A percentile compares a stretch with the other conserved stretches of the same genome.
phyloP scores from a whole-genome alignment of 2,113 vertebrate species.

The Onychorhynchus coronatus region DNA sequence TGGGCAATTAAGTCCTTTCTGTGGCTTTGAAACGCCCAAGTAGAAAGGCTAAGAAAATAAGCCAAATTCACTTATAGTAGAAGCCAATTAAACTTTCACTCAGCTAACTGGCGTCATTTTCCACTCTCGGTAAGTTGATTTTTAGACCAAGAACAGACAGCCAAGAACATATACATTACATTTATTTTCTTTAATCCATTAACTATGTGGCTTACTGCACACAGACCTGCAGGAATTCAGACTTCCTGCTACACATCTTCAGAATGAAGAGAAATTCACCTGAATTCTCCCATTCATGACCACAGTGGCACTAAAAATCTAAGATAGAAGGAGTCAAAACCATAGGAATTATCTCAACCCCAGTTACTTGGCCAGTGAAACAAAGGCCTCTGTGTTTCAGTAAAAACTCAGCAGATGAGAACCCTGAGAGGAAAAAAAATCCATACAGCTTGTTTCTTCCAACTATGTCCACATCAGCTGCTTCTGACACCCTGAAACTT shows the following conservation, averaged over 20 bases:
- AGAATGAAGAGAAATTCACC: conserved; percentile 67
- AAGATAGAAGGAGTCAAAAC: conserved; percentile 68
- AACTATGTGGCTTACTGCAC: conserved; percentile 49
- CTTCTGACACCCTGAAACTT: conserved; percentile 7
- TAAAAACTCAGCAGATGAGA: conserved; percentile 62
- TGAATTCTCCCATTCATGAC: conserved; percentile 16
- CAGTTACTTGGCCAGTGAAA: conserved; percentile 79
- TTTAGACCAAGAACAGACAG: neutral
- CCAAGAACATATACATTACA: neutral
- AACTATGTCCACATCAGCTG: conserved; percentile 28
- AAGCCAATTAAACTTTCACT: neutral
- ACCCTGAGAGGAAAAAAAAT: conserved; percentile 24
- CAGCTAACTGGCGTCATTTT: neutral
- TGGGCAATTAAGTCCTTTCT: neutral
- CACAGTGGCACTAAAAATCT: conserved; percentile 53
- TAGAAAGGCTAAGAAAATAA: neutral
- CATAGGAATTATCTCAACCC: conserved; percentile 84
- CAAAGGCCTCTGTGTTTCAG: conserved; percentile 64
- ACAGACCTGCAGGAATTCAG: conserved; percentile 68
- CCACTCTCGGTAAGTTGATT: neutral
- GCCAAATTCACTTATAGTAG: neutral
- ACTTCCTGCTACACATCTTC: conserved; percentile 59
- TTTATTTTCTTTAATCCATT: conserved; percentile 45
- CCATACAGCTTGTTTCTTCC: conserved; percentile 21
- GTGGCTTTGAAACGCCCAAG: neutral